Evolutionary conservation across 1,140 invertebrate genomes (phyloP), one percentile per base, ranked within the genome.

Genomic region (Lordiphosa collinella): DNA sequence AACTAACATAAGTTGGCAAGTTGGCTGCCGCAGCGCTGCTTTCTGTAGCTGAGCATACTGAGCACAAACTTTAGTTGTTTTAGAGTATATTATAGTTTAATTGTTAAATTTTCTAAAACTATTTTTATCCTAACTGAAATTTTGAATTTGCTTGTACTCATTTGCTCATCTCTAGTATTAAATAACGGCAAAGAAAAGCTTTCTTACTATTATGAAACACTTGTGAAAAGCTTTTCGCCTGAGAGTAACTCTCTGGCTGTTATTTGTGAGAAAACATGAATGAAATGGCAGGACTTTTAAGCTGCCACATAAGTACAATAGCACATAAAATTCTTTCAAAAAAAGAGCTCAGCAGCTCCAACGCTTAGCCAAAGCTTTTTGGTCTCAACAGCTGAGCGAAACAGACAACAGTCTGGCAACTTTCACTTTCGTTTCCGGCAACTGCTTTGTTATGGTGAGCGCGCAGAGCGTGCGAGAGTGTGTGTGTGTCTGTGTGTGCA

Each of bases 391-490:
- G 48, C 52, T 64, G 44, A 46, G 32, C n/a, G 7, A 12, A 52
- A 49, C 16, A 18, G 13, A 14, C 22, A 14, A 37, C 44, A 31
- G 47, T 75, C 57, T 80, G 75, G 75, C 76, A 75, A 71, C 75
- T 66, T 75, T 80, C 50, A 49, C 54, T 75, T 67, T 76, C 48
- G 63, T 72, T 84, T 82, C 76, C 76, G 76, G 76, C 78, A 66
- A 55, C 13, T 49, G 47, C 54, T 60, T 73, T 73, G 69, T 73
- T 72, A 65, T 72, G 72, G 61, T 61, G 68, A 55, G 55, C 47
- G 55, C 38, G 66, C 54, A 3, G 22, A 25, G 22, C 22, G 35
- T 38, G 51, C 18, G 36, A 11, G 36, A 11, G 46, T 36, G 36
- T 53, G 14, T 51, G 41, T 41, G 44, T 61, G 43, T 44, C 25